These are phyloP conservation scores for Pediacus dermestoides DNA, from an alignment of 2,888 invertebrate genomes.

Conservation along the genomic window DNA sequence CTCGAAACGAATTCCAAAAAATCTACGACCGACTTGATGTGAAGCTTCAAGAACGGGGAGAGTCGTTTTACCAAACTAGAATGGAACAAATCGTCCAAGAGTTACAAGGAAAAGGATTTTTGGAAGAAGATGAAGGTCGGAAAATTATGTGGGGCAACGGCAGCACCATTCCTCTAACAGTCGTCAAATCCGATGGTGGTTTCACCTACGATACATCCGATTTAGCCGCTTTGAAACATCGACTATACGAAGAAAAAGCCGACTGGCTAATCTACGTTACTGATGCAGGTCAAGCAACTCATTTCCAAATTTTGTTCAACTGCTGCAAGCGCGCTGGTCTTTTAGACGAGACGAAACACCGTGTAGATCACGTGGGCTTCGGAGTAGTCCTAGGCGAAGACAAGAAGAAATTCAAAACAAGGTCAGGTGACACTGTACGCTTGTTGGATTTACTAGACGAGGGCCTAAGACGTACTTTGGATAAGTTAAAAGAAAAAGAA, in stretches of 20 bases:
- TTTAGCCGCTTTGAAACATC: conserved; percentile 85
- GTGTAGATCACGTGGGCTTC: conserved; percentile 90
- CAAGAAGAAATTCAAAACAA: conserved; percentile 97
- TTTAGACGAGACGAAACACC: conserved; percentile 56
- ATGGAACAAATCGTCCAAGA: conserved; percentile 74
- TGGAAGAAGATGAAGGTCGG: conserved; percentile 79
- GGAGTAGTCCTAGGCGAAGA: conserved; percentile 98
- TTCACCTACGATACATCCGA: conserved; percentile 98
- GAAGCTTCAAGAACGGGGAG: conserved; percentile 78
- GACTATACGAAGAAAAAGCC: conserved; percentile 77
- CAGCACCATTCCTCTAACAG: conserved; percentile 73
- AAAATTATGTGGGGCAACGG: conserved; percentile 78
- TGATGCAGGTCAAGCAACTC: conserved; percentile 84
- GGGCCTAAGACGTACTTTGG: conserved; percentile 76
- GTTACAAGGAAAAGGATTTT: conserved; percentile 59
- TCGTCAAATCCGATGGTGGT: conserved; percentile 96
- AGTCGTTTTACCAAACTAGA: conserved; percentile 92
- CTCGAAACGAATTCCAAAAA: conserved; percentile 78
- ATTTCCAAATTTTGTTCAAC: conserved; percentile 72
- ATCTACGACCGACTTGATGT: conserved; percentile 85
- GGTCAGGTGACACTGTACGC: conserved; percentile 90
- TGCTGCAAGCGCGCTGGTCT: conserved; percentile 78
- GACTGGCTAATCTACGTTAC: conserved; percentile 92
- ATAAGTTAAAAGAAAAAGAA: conserved; percentile 83
- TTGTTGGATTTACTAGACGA: conserved; percentile 87